Percentiles rank a stretch among this genome's conserved stretches.
phyloP scores from a whole-genome alignment of 2,113 vertebrate species.

The Xyliphius kryptos region DNA sequence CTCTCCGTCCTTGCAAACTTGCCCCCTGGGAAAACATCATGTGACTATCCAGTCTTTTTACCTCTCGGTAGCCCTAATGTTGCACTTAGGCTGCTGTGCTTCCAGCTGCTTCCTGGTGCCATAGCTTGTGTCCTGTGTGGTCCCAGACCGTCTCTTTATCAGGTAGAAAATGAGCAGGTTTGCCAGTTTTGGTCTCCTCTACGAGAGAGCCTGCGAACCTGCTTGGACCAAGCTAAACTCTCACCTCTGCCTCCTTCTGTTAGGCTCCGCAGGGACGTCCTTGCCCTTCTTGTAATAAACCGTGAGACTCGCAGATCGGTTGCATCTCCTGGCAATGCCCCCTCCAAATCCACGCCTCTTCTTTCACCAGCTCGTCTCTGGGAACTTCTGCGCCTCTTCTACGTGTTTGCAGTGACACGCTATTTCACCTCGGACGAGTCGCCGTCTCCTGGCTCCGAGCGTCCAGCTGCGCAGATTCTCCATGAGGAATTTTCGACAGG shows the following conservation, averaged over 20 bases:
- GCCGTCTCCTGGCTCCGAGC: conserved; percentile 20
- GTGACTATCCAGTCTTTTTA: conserved; percentile 82
- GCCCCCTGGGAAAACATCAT: conserved; percentile 64
- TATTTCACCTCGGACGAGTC: conserved; percentile 71
- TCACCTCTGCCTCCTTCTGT: conserved; percentile 59
- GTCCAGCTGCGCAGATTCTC: too few relatives aligned
- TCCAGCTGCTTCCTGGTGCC: conserved; percentile 74
- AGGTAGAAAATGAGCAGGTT: conserved; percentile 65
- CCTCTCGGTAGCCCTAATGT: conserved; percentile 84
- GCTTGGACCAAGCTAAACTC: conserved; percentile 58
- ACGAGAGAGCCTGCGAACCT: conserved; percentile 66
- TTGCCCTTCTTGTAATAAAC: conserved; percentile 76
- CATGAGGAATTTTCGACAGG: conserved; percentile 68
- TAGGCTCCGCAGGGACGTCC: conserved; percentile 63
- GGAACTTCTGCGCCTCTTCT: conserved; percentile 74
- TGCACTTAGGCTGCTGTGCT: conserved; percentile 77
- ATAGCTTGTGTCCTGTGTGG: conserved; percentile 79
- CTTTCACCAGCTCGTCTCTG: too few relatives aligned
- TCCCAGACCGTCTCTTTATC: conserved; percentile 73
- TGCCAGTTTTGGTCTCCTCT: conserved; percentile 75
- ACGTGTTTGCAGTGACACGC: conserved; percentile 62
- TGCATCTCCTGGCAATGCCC: conserved; percentile 35
- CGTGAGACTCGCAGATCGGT: conserved; percentile 71
- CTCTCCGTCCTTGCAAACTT: conserved; percentile 68
- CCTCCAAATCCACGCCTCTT: neutral